phyloP scores from a whole-genome alignment of 2,113 vertebrate genomes.

The Cochlearius cochlearius region DNA sequence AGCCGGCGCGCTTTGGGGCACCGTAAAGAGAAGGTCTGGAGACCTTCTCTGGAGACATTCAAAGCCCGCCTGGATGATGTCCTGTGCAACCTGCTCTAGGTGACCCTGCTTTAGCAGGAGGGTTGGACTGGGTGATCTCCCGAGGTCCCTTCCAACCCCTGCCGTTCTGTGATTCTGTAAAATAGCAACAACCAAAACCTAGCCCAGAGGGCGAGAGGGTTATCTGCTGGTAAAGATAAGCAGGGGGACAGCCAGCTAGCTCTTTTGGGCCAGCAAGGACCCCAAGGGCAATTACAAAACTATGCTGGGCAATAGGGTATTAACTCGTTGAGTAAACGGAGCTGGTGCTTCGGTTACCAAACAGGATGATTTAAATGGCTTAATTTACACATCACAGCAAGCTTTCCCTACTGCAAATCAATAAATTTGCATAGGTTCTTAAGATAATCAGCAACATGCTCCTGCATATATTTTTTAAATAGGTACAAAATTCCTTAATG shows the following conservation, averaged over 20 bases:
- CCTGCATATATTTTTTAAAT: conserved; percentile 43
- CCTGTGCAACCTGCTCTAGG: too few relatives aligned
- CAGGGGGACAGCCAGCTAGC: not conserved
- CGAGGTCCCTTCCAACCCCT: too few relatives aligned
- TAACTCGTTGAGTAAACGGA: not conserved
- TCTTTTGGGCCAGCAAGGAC: not conserved
- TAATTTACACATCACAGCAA: conserved; percentile 54
- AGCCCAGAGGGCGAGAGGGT: not conserved
- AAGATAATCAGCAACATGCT: conserved; percentile 50
- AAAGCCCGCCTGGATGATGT: too few relatives aligned
- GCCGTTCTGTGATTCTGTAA: too few relatives aligned
- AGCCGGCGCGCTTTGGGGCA: not conserved
- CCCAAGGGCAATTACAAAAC: not conserved
- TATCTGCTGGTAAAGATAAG: not conserved
- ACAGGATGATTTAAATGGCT: conserved; percentile 38
- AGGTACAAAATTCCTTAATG: conserved; percentile 33
- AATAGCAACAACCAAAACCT: not conserved
- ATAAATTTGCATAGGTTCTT: conserved; percentile 46
- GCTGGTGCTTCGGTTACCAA: not conserved
- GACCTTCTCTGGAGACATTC: too few relatives aligned
- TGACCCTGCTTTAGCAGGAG: too few relatives aligned
- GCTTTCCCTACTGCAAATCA: conserved; percentile 45
- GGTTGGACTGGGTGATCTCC: too few relatives aligned
- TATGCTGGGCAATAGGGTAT: not conserved
- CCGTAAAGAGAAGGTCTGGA: too few relatives aligned